Evolutionary conservation across 2,113 vertebrate genomes (phyloP).

Genomic region (Thamnophis sirtalis): DNA sequence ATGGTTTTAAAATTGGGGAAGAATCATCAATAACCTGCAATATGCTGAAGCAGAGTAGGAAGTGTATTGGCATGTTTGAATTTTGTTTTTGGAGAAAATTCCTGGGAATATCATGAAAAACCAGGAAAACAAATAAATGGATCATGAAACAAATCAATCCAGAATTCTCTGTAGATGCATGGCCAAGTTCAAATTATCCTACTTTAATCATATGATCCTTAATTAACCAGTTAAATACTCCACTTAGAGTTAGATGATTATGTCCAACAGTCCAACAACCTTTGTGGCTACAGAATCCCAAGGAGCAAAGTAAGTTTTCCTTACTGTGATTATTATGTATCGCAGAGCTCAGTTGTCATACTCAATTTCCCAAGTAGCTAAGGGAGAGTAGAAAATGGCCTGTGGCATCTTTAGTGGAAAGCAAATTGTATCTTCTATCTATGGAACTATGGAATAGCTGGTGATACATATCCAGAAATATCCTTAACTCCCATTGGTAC

Average conservation of each 20-base stretch:
- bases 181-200: not conserved
- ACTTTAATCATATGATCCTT: not conserved
- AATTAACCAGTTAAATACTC: not conserved
- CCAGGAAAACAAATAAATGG: too few relatives aligned
- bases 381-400: not conserved
- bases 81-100: too few relatives aligned
- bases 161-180: not conserved
- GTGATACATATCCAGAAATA: not conserved
- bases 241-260: not conserved
- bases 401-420: not conserved
- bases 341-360: not conserved
- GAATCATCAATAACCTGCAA: not conserved
- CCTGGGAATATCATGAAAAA: too few relatives aligned
- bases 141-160: not conserved
- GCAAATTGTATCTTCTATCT: not conserved
- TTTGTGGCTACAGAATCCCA: not conserved
- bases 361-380: not conserved
- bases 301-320: not conserved
- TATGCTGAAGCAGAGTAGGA: not conserved
- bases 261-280: not conserved
- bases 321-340: not conserved
- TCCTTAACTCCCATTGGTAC: not conserved
- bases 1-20: not conserved
- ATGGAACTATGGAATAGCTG: not conserved
- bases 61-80: too few relatives aligned